phyloP scores from a whole-genome alignment of 1,140 invertebrate species.

The Halesus radiatus region DNA sequence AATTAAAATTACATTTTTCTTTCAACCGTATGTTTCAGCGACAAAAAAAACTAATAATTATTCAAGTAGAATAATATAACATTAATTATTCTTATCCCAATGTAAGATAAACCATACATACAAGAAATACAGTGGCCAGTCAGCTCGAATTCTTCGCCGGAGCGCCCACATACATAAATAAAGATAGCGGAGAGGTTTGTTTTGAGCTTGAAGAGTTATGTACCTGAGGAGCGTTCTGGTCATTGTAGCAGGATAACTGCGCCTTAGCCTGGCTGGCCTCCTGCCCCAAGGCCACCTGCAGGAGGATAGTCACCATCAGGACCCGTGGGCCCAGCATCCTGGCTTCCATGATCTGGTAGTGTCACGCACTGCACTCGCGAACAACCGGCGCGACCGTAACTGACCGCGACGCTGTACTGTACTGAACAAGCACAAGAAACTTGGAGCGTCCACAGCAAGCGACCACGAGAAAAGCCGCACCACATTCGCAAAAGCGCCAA shows the following conservation, averaged over 20 bases:
- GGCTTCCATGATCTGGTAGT: background rate
- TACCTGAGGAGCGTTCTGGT: constrained; percentile 64
- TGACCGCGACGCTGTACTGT: constrained; percentile 4
- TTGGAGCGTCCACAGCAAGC: background rate
- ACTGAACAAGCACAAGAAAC: background rate
- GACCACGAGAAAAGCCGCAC: background rate
- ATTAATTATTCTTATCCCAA: too few relatives aligned
- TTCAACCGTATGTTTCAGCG: background rate
- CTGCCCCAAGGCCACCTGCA: constrained; percentile 60
- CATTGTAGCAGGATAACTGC: constrained; percentile 64
- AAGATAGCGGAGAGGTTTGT: constrained; percentile 60
- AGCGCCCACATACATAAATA: constrained; percentile 53
- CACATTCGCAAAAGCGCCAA: background rate
- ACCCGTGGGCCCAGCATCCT: constrained; percentile 16
- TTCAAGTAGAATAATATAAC: too few relatives aligned
- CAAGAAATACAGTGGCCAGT: background rate
- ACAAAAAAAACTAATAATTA: too few relatives aligned
- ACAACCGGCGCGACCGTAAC: constrained; percentile 11
- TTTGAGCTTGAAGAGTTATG: constrained; percentile 53
- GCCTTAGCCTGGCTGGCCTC: constrained; percentile 63
- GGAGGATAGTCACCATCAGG: constrained; percentile 33
- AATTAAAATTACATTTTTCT: background rate
- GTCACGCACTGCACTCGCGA: constrained; percentile 3
- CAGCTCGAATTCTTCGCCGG: constrained; percentile 60
- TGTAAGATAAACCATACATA: too few relatives aligned